These are phyloP conservation scores for Dromococcyx pavoninus DNA, from an alignment of 2,797 vertebrate genomes.

Conservation along the genomic window DNA sequence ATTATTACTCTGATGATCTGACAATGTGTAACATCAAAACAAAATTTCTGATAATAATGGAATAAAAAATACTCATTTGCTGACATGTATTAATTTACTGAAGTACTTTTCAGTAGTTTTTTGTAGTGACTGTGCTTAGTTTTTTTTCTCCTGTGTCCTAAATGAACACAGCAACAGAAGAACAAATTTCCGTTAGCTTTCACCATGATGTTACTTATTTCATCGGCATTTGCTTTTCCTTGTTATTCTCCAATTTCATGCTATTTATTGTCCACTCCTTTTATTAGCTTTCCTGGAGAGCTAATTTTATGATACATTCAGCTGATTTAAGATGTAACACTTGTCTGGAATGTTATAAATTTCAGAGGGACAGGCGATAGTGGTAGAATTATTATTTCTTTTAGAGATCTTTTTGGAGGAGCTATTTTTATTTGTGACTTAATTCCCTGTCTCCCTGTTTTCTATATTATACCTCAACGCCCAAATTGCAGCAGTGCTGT, in stretches of 20 bases:
- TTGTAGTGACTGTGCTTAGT: background rate
- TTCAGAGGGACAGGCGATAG: background rate
- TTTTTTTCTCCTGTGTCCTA: background rate
- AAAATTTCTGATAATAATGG: background rate
- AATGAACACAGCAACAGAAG: background rate
- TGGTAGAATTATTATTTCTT: background rate
- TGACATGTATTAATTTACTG: background rate
- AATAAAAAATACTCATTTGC: background rate
- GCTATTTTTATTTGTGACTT: background rate
- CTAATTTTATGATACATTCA: background rate
- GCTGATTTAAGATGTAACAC: background rate
- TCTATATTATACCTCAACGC: background rate
- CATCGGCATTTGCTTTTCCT: background rate
- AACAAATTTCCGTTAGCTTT: background rate
- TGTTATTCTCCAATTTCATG: background rate
- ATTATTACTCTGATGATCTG: background rate
- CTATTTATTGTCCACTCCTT: background rate
- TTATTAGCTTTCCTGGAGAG: background rate
- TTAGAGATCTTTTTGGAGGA: background rate
- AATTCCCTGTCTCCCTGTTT: background rate
- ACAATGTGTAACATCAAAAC: background rate
- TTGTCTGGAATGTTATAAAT: background rate
- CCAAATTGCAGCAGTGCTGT: background rate
- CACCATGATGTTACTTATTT: background rate
- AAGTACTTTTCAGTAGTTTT: background rate